Percentiles rank a stretch among this genome's conserved stretches.
These are phyloP conservation scores for Actenoides lindsayi DNA, from an alignment of 2,113 vertebrate genomes.

Conservation along the genomic window DNA sequence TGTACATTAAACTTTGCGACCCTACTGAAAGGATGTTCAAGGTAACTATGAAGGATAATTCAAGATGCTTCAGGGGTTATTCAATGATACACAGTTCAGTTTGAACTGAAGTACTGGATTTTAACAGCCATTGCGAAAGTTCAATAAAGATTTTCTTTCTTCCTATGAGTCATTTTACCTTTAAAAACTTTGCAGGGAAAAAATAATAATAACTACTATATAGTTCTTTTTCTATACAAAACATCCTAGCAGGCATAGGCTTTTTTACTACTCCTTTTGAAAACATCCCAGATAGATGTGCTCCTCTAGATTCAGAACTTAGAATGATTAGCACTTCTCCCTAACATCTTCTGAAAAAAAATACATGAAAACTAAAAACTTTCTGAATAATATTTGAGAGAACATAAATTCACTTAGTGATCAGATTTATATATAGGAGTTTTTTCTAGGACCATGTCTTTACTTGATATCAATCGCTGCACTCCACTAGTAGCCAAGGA, in stretches of 20 bases:
- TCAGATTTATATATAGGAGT: neutral
- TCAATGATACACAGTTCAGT: neutral
- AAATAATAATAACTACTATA: neutral
- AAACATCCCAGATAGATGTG: neutral
- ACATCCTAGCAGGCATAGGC: neutral
- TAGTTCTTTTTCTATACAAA: neutral
- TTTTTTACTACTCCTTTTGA: neutral
- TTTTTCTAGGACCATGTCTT: neutral
- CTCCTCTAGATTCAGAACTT: neutral
- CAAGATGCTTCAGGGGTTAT: neutral
- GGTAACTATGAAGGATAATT: neutral
- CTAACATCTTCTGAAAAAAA: neutral
- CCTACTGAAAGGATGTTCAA: neutral
- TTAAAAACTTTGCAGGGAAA: neutral
- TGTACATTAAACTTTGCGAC: neutral
- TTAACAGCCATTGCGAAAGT: neutral
- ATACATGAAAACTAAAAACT: neutral
- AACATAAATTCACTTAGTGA: neutral
- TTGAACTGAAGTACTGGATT: neutral
- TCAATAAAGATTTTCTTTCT: neutral
- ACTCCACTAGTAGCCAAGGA: neutral
- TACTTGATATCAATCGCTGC: neutral
- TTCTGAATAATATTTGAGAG: neutral
- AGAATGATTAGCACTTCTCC: neutral
- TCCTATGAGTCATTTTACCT: neutral